phyloP scores from a whole-genome alignment of 2,888 invertebrate genomes.

The Piscicola geometra region DNA sequence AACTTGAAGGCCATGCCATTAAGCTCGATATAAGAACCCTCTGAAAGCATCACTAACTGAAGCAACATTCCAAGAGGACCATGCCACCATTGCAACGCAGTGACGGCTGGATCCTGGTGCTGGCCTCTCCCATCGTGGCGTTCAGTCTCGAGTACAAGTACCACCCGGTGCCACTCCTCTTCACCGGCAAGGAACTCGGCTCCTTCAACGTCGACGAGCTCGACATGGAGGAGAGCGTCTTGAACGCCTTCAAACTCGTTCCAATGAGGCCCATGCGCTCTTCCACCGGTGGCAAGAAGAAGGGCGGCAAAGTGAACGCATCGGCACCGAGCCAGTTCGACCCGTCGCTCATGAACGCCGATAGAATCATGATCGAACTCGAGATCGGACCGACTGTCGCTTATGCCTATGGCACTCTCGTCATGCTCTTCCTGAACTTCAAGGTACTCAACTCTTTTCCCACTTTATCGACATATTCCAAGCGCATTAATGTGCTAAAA shows the following conservation, averaged over 20 bases:
- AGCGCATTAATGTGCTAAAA: too few relatives aligned
- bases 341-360: constrained; percentile 76
- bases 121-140: constrained; percentile 90
- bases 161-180: constrained; percentile 72
- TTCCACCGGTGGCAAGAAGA: constrained; percentile 4
- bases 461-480: too few relatives aligned
- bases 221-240: constrained; percentile 70
- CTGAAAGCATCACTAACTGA: neutral
- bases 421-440: constrained; percentile 54
- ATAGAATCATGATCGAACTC: constrained; percentile 82
- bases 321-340: constrained; percentile 66
- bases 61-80: too few relatives aligned
- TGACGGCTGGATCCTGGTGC: constrained; percentile 87
- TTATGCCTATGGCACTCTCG: constrained; percentile 82
- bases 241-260: constrained; percentile 80
- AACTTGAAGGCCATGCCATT: too few relatives aligned
- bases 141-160: constrained; percentile 83
- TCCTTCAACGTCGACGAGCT: constrained; percentile 9
- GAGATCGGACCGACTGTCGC: constrained; percentile 91
- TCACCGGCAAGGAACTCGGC: constrained; percentile 2
- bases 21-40: too few relatives aligned
- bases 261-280: constrained; percentile 41
- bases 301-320: constrained; percentile 25
- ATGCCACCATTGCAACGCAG: constrained; percentile 44
- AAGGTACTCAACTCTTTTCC: too few relatives aligned